Evolutionary conservation across 92 coral and sea anemone species (phyloP).

Genomic region (Diadumene lineata): DNA sequence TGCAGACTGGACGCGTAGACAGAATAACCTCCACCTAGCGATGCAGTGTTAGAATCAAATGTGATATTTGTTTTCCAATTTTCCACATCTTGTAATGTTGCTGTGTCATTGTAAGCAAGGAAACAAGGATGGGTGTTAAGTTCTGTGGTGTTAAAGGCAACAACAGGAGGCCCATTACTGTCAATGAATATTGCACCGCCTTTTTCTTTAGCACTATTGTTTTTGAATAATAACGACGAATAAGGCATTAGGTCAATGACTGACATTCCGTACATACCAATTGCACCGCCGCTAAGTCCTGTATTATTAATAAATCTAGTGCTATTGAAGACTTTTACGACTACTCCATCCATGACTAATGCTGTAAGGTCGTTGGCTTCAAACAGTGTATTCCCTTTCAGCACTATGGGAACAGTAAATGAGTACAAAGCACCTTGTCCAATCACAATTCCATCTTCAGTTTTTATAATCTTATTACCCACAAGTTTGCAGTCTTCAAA

Average conservation of each 20-base stretch:
- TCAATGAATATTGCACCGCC: slow-evolving; percentile 90
- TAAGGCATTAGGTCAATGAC: slow-evolving; percentile 66
- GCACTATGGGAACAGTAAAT: slow-evolving; percentile 57
- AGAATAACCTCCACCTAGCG: slow-evolving; percentile 69
- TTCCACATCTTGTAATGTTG: slow-evolving; percentile 21
- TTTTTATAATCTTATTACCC: slow-evolving; percentile 47
- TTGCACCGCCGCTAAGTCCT: slow-evolving; percentile 87
- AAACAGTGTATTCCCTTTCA: slow-evolving; percentile 47
- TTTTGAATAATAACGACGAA: slow-evolving; percentile 49
- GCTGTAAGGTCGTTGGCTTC: slow-evolving; percentile 70
- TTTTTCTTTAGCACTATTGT: slow-evolving; percentile 56
- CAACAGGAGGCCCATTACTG: slow-evolving; percentile 77
- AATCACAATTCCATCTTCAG: slow-evolving; percentile 60
- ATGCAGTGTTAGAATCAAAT: slow-evolving; percentile 64
- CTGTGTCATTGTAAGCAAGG: slow-evolving; percentile 50
- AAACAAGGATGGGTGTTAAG: slow-evolving; percentile 80
- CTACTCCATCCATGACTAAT: slow-evolving; percentile 77
- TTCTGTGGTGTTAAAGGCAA: slow-evolving; percentile 83
- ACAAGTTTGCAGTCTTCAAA: slow-evolving; percentile 63
- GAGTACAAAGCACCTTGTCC: slow-evolving; percentile 89
- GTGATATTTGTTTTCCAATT: slow-evolving; percentile 62
- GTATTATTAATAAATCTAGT: slow-evolving; percentile 62
- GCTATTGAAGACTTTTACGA: slow-evolving; percentile 46
- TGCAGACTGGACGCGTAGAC: slow-evolving; percentile 85
- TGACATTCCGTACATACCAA: slow-evolving; percentile 82